Conservation (phyloP, 1,140 invertebrate genomes). For the Campodea augens region DNA sequence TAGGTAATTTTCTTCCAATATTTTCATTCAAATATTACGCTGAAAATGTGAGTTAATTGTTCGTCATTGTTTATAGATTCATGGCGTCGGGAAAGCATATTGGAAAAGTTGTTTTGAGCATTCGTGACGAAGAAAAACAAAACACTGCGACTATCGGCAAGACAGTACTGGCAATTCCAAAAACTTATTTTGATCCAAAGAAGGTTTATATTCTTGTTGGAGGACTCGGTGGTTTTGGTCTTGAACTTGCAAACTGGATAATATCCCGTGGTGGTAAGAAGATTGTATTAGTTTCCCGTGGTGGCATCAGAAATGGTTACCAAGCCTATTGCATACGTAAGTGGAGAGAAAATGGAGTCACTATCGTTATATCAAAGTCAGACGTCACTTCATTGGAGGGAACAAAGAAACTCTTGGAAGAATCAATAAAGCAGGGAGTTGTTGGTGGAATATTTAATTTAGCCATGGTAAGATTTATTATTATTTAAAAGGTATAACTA, state of each 20-base stretch:
- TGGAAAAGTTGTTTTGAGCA: conserved; percentile 29
- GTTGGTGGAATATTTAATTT: conserved; percentile 38
- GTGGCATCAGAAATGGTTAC: conserved; percentile 23
- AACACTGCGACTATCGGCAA: background rate
- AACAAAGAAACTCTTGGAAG: conserved; percentile 23
- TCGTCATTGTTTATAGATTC: conserved; percentile 28
- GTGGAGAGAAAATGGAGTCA: conserved; percentile 13
- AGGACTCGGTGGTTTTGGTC: conserved; percentile 37
- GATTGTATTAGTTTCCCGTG: conserved; percentile 33
- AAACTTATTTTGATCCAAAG: conserved; percentile 19
- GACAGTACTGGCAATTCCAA: background rate
- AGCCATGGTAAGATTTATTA: conserved; percentile 22
- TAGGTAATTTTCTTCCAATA: conserved; percentile 26
- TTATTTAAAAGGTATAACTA: background rate
- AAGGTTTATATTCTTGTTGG: conserved; percentile 28
- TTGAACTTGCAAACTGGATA: conserved; percentile 37
- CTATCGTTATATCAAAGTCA: conserved; percentile 24
- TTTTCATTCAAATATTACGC: conserved; percentile 27
- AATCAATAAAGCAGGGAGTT: conserved; percentile 27
- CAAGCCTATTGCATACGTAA: conserved; percentile 5
- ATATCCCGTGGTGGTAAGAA: conserved; percentile 29
- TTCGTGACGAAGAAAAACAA: conserved; percentile 18
- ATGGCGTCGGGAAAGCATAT: conserved; percentile 40
- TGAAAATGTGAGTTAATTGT: conserved; percentile 26
- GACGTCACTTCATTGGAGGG: conserved; percentile 24